Conservation (phyloP, 2,113 vertebrate genomes). For the Pongo pygmaeus region DNA sequence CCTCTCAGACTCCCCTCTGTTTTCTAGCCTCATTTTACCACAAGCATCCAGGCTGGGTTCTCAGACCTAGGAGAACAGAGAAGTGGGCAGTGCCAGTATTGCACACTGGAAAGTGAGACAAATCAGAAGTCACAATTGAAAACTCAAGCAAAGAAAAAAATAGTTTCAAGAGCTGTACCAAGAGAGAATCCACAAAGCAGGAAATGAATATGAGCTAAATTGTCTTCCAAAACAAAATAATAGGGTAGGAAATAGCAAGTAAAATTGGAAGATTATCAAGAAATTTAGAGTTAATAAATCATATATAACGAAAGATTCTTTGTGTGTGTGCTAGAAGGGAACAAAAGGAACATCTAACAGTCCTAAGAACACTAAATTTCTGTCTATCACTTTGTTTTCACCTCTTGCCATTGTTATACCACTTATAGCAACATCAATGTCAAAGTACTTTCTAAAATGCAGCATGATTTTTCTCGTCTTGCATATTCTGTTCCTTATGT, state of each 20-base stretch:
- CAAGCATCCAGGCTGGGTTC: background rate
- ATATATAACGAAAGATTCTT: background rate
- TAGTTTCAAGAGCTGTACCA: background rate
- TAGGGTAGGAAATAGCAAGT: background rate
- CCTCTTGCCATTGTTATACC: too few species aligned
- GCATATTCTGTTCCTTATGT: rapidly evolving
- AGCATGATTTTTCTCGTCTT: background rate
- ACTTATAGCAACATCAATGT: rapidly evolving
- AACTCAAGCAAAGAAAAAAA: background rate
- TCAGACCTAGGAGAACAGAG: background rate
- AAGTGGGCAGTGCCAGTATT: rapidly evolving
- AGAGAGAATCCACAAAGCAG: background rate
- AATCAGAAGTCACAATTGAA: background rate
- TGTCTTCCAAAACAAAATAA: background rate
- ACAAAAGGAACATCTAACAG: background rate
- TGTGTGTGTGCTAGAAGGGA: too few species aligned
- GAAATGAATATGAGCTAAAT: background rate
- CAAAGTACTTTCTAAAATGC: background rate
- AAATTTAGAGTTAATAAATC: background rate
- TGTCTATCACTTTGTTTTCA: background rate
- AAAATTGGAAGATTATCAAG: background rate
- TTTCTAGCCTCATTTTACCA: background rate
- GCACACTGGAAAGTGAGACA: background rate
- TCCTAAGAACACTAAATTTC: background rate
- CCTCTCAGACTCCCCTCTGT: background rate